Percentiles rank a stretch among this genome's conserved stretches.
These are phyloP conservation scores for Metellina segmentata DNA, from an alignment of 2,888 invertebrate species.

Conservation along the genomic window DNA sequence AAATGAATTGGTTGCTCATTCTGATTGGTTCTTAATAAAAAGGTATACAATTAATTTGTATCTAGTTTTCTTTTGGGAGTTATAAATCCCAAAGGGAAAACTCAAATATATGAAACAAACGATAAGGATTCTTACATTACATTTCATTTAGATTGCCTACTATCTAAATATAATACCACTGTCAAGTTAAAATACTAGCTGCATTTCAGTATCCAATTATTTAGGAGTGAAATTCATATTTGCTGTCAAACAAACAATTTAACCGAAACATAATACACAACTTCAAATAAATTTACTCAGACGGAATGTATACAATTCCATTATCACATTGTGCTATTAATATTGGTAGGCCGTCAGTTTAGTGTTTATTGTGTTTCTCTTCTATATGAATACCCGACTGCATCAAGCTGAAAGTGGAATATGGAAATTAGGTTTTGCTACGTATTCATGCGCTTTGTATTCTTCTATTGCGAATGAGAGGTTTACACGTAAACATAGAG, in stretches of 20 bases:
- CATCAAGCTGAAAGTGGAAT: not conserved
- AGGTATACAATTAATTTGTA: no score
- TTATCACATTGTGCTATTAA: not conserved
- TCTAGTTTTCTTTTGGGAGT: no score
- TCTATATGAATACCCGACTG: not conserved
- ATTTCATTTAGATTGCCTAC: no score
- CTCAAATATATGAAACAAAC: no score
- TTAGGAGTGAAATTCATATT: no score
- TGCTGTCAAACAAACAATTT: not conserved
- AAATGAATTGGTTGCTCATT: no score
- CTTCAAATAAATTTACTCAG: not conserved
- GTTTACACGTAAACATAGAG: not conserved
- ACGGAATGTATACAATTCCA: not conserved
- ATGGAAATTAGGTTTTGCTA: not conserved
- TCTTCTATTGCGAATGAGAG: not conserved
- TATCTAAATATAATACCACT: no score
- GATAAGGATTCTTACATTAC: no score
- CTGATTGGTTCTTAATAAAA: no score
- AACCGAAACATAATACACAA: not conserved
- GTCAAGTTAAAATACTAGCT: no score
- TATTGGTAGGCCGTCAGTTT: not conserved
- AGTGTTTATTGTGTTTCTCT: not conserved
- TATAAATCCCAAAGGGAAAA: no score
- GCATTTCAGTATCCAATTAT: no score
- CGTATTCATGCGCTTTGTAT: not conserved